Percentiles rank a stretch among this genome's conserved stretches.
Evolutionary conservation across 2,113 vertebrate genomes (phyloP).

Genomic region (Eurypyga helias): DNA sequence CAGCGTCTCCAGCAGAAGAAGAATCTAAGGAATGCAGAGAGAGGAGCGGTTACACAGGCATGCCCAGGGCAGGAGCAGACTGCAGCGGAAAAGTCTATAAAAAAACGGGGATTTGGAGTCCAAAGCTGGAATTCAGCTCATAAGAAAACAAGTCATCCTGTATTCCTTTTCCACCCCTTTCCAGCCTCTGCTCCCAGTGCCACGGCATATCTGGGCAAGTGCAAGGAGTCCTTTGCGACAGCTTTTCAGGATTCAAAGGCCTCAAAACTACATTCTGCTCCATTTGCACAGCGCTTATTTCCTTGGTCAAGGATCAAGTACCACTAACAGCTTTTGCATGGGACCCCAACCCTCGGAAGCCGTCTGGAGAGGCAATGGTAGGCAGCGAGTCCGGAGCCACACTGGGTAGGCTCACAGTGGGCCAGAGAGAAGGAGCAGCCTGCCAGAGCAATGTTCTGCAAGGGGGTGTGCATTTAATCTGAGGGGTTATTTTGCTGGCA

Average conservation of each 20-base stretch:
- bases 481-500: not conserved
- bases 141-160: not conserved
- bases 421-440: not conserved
- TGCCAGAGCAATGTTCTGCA: not conserved
- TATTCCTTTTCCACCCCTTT: not conserved
- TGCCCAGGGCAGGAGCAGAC: slow-evolving; percentile 21
- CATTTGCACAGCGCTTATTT: not conserved
- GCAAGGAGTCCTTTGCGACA: not conserved
- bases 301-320: not conserved
- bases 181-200: not conserved
- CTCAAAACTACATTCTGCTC: not conserved
- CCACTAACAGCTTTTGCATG: not conserved
- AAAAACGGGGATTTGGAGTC: not conserved
- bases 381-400: not conserved
- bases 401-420: not conserved
- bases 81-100: slow-evolving; percentile 31
- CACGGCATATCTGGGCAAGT: not conserved
- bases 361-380: not conserved
- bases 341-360: not conserved
- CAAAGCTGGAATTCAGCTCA: slow-evolving; percentile 28
- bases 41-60: slow-evolving; percentile 51
- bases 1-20: not conserved
- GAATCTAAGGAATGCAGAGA: slow-evolving; percentile 63
- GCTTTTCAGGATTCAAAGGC: not conserved
- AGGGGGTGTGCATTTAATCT: not conserved